Evolutionary conservation across 92 coral and sea anemone species (phyloP), one percentile per base, ranked within the genome.

Genomic region (Palythoa grandis): DNA sequence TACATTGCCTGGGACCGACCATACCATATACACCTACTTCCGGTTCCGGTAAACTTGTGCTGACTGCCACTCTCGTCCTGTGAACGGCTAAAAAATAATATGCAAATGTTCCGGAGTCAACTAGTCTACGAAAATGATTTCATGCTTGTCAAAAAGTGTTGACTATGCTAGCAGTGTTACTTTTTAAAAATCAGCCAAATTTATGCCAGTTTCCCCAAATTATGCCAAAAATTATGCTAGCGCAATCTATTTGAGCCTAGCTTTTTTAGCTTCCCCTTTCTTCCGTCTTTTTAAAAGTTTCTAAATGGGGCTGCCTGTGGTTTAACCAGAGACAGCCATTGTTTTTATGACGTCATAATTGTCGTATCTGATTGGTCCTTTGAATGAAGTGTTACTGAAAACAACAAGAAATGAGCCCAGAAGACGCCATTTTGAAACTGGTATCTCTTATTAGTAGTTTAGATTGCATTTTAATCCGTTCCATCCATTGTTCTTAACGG

Each of bases 401-500:
- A 65, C 74, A 80, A 63, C 61, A 47, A 66, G 61, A 65, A 43
- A 13, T 63, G 23, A 47, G 11, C 75, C 43, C 11, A 22, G 40
- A 16, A 47, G 85, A 80, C 85, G 75, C 85, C 85, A 80, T 80
- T 66, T 80, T 80, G 74, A 80, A 69, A 66, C 57, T 80, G 58
- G 58, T 66, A 79, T 11, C 19, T 56, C 16, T 65, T 22, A 13
- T 50, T 47, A 0, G 43, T 43, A 22, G 74, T 14, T 65, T 23
- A 67, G 60, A 43, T 67, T 43, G 63, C 19, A 47, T 47, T 80
- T 66, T 39, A 43, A 80, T 80, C 85, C 35, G 73, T 29, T 65
- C 73, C 85, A 80, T 80, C 85, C 84, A 48, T 17, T 80, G 85
- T 65, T 48, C 60, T 5, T 2, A 24, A 16, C 40, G 63, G 52